Base-by-base conservation (phyloP, 2,113 vertebrate species). In the Pterophyllum scalare region DNA sequence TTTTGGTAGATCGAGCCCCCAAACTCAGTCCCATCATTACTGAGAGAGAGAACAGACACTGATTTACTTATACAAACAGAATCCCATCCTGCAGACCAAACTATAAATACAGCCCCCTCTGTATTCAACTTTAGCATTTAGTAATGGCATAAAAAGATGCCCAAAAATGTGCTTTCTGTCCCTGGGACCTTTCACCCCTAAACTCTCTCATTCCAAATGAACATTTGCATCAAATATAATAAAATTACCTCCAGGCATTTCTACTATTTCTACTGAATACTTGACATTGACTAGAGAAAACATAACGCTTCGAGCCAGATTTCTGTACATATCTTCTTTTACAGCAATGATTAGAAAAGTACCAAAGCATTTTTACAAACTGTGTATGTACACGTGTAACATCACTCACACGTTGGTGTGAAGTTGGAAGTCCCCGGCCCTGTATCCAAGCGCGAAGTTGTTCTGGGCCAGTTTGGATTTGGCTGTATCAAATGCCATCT, bases 1-100 rank as follows among this genome's bases (percentile, higher is more conserved):
- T 97, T 99, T 95, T 99, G 98, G 94, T 99, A 99, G 93, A 99
- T 97, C 28, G 98, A 99, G 33, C 98, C 98, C 79, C 97, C 97
- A 65, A 99, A 99, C 85, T 99, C 98, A 0, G 97, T 98, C 40
- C 98, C 98, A 33, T 99, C 98, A 0, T 99, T 99, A 82, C 98
- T 99, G 94, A 33, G 74, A 33, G 31, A 33, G 31, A 33, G 22
- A 70, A n/a, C 11, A 56, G 22, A 75, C 6, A 35, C 10, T 28
- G 52, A 54, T 33, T 72, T 72, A 72, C 67, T 72, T n/a, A 72
- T 33, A 46, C 26, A 72, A 54, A 54, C 46, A 72, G 24, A 72
- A 70, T 15, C 26, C 43, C 49, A 20, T 70, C 17, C 43, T 52
- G 24, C 43, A 72, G 24, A 52, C 24, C 10, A 72, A 52, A 31